Conservation (phyloP, 2,113 vertebrate species). For the Hyperoodon ampullatus region DNA sequence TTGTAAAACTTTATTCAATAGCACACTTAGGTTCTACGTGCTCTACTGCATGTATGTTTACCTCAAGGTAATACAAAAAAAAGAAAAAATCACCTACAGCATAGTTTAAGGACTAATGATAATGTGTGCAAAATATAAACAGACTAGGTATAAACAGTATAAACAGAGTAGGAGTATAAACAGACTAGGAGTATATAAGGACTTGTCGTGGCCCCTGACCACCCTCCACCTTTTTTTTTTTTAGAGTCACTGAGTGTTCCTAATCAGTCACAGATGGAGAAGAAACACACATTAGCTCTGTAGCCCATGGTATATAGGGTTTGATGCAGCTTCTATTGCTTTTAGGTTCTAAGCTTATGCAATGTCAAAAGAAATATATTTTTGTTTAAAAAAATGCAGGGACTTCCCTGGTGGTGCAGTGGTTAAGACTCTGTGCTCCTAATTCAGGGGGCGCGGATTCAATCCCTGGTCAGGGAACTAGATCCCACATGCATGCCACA, state of each 20-base stretch:
- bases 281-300: not conserved
- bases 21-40: not conserved
- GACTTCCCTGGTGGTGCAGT: too few species aligned
- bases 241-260: not conserved
- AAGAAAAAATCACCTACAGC: not conserved
- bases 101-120: not conserved
- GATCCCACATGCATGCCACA: too few species aligned
- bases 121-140: not conserved
- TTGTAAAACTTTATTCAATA: not conserved
- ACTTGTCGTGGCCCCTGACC: not conserved
- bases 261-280: not conserved
- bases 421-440: too few species aligned
- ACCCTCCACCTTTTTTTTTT: not conserved
- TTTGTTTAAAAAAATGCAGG: not conserved
- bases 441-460: too few species aligned
- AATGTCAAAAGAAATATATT: not conserved
- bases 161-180: not conserved
- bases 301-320: not conserved
- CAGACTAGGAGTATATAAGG: not conserved
- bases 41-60: not conserved
- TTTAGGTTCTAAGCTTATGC: not conserved
- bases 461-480: too few species aligned
- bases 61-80: not conserved
- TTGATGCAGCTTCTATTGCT: not conserved
- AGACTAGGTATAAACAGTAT: not conserved